A percentile compares a stretch with the other conserved stretches of the same genome.
These are phyloP conservation scores for Drosophila multiciliata DNA, from an alignment of 2,888 invertebrate genomes.

Conservation along the genomic window DNA sequence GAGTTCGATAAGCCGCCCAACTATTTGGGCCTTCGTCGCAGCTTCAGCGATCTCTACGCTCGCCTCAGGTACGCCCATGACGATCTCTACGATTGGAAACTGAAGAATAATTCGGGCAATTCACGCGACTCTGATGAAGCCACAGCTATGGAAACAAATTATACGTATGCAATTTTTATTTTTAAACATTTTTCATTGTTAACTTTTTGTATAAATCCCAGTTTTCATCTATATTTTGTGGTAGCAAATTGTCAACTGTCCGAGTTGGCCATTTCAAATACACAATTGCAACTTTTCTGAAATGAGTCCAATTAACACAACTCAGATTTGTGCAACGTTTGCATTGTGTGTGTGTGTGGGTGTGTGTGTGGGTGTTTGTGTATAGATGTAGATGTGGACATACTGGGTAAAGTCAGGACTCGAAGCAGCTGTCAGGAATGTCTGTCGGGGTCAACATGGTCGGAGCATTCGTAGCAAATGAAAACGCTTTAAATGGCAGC, in stretches of 20 bases:
- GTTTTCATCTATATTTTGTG: slow-evolving; percentile 1
- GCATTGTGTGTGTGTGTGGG: slow-evolving; percentile 43
- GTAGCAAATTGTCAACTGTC: slow-evolving; percentile 47
- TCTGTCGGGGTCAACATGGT: slow-evolving; percentile 53
- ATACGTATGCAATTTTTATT: background rate
- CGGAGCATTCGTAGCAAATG: slow-evolving; percentile 66
- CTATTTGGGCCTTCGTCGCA: slow-evolving; percentile 27
- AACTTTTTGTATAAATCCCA: background rate
- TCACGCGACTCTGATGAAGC: background rate
- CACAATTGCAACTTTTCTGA: slow-evolving; percentile 68
- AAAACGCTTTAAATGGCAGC: slow-evolving; percentile 79
- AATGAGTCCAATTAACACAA: slow-evolving; percentile 78
- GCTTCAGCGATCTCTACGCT: slow-evolving; percentile 22
- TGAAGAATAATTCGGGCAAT: background rate
- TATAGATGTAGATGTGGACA: background rate
- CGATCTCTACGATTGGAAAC: slow-evolving; percentile 46
- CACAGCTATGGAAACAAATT: background rate
- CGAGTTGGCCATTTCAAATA: slow-evolving; percentile 69
- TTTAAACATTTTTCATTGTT: background rate
- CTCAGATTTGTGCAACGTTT: slow-evolving; percentile 77
- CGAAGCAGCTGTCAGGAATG: slow-evolving; percentile 64
- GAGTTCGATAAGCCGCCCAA: slow-evolving; percentile 37
- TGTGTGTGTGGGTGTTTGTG: slow-evolving; percentile 4
- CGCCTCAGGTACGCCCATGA: slow-evolving; percentile 14
- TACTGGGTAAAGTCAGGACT: slow-evolving; percentile 9